Evolutionary conservation across 2,113 vertebrate species (phyloP).

Genomic region (Hemiprocne comata): DNA sequence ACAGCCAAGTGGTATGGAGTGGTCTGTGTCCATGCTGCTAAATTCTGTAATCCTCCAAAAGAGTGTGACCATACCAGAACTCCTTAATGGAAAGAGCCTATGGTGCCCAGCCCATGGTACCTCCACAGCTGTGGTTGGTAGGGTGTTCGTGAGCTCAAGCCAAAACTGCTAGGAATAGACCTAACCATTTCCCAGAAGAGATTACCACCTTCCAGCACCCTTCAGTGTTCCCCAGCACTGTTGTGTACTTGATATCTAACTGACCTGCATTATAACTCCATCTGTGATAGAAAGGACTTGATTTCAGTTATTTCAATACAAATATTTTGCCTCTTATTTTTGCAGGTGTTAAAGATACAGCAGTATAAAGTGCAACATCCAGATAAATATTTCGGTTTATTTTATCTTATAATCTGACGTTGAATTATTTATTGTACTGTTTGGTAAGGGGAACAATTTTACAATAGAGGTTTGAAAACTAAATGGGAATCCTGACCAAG

Average conservation of each 20-base stretch:
- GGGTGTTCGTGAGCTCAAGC: background rate
- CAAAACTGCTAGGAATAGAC: background rate
- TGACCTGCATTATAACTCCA: background rate
- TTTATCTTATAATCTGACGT: background rate
- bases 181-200: background rate
- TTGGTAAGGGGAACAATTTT: background rate
- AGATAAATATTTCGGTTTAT: background rate
- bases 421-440: background rate
- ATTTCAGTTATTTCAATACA: background rate
- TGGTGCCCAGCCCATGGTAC: too few relatives aligned
- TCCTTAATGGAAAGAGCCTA: background rate
- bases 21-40: background rate
- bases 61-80: too few relatives aligned
- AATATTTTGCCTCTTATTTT: background rate
- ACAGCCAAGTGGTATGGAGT: background rate
- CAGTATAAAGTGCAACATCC: background rate
- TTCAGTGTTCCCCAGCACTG: background rate
- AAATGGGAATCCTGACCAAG: background rate
- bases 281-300: background rate
- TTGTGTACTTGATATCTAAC: background rate
- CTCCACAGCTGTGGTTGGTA: background rate
- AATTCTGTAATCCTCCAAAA: background rate
- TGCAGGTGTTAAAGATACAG: background rate
- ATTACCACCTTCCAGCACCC: background rate
- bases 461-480: background rate